Evolutionary conservation across 2,888 invertebrate genomes (phyloP).

Genomic region (Parapristionchus giblindavisi): DNA sequence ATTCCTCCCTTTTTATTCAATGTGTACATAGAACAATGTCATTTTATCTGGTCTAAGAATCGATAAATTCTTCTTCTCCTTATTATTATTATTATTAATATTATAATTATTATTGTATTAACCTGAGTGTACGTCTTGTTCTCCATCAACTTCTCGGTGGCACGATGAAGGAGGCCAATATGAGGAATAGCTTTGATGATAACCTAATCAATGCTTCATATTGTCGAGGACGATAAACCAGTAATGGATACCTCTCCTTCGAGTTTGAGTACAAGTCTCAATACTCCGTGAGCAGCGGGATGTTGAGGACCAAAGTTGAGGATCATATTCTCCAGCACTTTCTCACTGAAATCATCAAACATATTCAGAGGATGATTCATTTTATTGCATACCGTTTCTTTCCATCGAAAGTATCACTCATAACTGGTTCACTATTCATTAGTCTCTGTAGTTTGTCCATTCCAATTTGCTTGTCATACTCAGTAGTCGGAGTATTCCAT

Average conservation of each 20-base stretch:
- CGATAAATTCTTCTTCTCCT: background rate
- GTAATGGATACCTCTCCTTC: constrained; percentile 80
- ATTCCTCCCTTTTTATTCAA: background rate
- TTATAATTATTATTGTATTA: too few species aligned
- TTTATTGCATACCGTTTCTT: constrained; percentile 54
- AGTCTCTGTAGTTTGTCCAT: constrained; percentile 60
- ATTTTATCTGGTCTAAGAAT: background rate
- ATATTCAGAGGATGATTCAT: background rate
- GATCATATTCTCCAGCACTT: constrained; percentile 83
- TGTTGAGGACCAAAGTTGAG: constrained; percentile 93
- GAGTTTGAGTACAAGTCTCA: constrained; percentile 84
- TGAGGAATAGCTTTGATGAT: constrained; percentile 92
- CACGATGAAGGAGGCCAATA: constrained; percentile 94
- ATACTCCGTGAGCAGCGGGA: constrained; percentile 91
- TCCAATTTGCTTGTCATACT: constrained; percentile 56
- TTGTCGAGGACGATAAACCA: background rate
- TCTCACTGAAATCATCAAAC: constrained; percentile 74
- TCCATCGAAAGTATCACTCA: constrained; percentile 56
- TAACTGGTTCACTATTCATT: constrained; percentile 53
- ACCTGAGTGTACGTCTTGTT: constrained; percentile 94
- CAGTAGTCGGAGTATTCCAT: constrained; percentile 53
- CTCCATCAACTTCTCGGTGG: constrained; percentile 96
- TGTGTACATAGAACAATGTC: background rate
- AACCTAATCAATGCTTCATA: constrained; percentile 74
- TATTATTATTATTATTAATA: too few species aligned